Conservation (phyloP, 2,113 vertebrate genomes). For the Notiomystis cincta region DNA sequence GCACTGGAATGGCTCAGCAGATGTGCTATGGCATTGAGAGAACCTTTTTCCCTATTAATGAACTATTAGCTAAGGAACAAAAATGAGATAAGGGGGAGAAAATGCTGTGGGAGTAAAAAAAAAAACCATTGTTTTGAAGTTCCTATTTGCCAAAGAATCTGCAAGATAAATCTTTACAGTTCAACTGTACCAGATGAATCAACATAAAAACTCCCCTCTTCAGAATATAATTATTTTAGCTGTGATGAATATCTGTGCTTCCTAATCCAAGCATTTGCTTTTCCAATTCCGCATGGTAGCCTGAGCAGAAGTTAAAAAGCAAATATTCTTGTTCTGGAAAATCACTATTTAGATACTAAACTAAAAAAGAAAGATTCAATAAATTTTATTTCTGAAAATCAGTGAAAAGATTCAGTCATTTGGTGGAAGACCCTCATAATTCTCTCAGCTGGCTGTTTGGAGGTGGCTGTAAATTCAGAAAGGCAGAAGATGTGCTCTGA, state of each 20-base stretch:
- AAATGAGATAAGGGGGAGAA: neutral
- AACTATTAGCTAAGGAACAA: neutral
- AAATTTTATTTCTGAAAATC: neutral
- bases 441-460: neutral
- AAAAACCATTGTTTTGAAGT: neutral
- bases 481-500: neutral
- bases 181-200: neutral
- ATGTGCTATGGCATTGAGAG: neutral
- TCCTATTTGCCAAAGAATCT: neutral
- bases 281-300: neutral
- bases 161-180: neutral
- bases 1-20: slow-evolving; percentile 2
- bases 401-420: neutral
- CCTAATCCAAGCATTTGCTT: neutral
- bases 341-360: neutral
- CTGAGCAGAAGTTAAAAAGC: neutral
- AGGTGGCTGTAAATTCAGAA: neutral
- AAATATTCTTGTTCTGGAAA: neutral
- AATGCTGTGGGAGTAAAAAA: neutral
- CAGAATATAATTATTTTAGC: neutral
- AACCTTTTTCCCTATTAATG: neutral
- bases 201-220: neutral
- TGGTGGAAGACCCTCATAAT: neutral
- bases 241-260: neutral
- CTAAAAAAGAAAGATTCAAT: neutral